Evolutionary conservation across 2,888 invertebrate genomes (phyloP).

Genomic region (Seira musarum): DNA sequence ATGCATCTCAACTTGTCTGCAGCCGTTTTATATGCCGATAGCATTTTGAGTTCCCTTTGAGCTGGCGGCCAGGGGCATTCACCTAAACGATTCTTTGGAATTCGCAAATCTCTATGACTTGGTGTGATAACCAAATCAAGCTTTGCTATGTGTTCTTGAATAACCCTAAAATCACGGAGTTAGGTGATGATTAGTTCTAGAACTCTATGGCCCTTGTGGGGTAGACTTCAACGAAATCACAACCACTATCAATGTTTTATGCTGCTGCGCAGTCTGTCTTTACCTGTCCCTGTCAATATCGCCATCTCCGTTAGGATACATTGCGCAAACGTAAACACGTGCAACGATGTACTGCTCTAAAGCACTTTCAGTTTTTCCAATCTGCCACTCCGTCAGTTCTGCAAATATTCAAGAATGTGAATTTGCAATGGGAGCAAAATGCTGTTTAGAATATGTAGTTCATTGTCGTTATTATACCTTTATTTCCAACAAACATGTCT

Average conservation of each 20-base stretch:
- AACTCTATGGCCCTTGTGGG: neutral
- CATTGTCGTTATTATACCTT: conserved; percentile 47
- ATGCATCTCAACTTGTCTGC: conserved; percentile 89
- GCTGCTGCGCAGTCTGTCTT: conserved; percentile 63
- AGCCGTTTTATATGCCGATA: conserved; percentile 93
- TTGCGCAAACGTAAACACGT: conserved; percentile 90
- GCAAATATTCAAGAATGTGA: conserved; percentile 1
- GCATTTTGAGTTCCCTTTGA: conserved; percentile 88
- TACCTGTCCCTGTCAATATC: conserved; percentile 93
- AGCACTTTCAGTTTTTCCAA: conserved; percentile 84
- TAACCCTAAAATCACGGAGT: conserved; percentile 76
- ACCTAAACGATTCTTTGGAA: conserved; percentile 77
- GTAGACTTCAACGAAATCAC: neutral
- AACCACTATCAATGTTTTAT: neutral
- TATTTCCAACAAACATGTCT: conserved; percentile 62
- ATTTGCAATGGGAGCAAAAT: too few species aligned
- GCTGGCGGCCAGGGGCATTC: conserved; percentile 98
- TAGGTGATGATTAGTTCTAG: conserved; percentile 4
- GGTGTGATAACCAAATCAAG: conserved; percentile 84
- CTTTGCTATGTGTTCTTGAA: conserved; percentile 91
- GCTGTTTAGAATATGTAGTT: too few species aligned
- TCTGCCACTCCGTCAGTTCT: conserved; percentile 73
- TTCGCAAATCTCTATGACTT: conserved; percentile 84
- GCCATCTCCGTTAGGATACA: conserved; percentile 98
- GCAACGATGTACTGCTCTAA: conserved; percentile 94